Percentiles rank a stretch among this genome's conserved stretches.
These are phyloP conservation scores for Meghimatium bilineatum DNA, from an alignment of 2,888 invertebrate genomes.

Conservation along the genomic window DNA sequence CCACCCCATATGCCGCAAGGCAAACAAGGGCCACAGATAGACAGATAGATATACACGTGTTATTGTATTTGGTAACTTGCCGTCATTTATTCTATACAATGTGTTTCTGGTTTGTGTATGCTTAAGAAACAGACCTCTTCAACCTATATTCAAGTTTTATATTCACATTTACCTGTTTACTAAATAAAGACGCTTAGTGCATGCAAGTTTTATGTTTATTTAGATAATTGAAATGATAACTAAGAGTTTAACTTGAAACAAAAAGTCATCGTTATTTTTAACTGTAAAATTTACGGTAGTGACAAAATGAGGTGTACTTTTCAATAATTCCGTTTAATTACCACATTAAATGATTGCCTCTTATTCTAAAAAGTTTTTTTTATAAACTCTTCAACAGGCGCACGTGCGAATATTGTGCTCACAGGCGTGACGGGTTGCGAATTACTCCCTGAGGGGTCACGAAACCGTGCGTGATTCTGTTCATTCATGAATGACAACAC, in stretches of 20 bases:
- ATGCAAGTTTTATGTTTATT: neutral
- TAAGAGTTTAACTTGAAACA: neutral
- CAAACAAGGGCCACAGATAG: no score
- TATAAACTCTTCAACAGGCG: neutral
- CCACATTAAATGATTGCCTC: neutral
- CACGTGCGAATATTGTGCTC: conserved; percentile 11
- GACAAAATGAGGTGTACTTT: neutral
- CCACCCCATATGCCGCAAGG: no score
- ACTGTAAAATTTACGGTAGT: neutral
- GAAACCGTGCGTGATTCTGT: neutral
- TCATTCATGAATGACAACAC: neutral
- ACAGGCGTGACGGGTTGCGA: neutral
- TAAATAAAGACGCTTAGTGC: neutral
- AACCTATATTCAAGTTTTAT: neutral
- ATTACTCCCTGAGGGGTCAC: neutral
- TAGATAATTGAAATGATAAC: neutral
- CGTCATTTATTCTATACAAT: no score
- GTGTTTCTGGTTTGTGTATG: no score
- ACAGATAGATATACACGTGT: no score
- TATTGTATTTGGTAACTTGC: no score
- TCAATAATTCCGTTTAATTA: conserved; percentile 5
- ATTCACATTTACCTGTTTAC: neutral
- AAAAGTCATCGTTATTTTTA: neutral
- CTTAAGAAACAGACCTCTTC: neutral
- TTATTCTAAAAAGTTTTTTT: neutral